Evolutionary conservation across 2,797 vertebrate species (phyloP).

Genomic region (Centropyge bicolor): DNA sequence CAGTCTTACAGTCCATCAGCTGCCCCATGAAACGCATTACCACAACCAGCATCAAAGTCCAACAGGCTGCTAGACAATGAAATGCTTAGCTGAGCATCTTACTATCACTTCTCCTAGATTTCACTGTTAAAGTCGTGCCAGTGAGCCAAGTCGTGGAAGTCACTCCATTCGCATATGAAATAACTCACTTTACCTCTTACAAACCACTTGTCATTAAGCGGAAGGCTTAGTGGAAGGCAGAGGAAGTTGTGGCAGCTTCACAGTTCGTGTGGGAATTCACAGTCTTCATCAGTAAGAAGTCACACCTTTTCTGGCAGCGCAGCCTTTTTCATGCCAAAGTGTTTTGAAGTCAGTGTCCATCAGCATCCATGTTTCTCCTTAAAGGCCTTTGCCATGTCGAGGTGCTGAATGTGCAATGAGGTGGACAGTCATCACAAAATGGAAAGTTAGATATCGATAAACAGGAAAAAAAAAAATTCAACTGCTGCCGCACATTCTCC

Average conservation of each 20-base stretch:
- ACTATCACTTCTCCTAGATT: neutral
- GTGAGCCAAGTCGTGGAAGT: constrained; percentile 1
- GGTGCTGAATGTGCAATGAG: constrained; percentile 6
- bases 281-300: constrained; percentile 17
- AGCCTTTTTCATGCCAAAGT: constrained; percentile 10
- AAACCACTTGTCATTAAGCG: neutral
- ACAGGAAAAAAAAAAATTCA: constrained; percentile 14
- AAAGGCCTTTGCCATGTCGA: neutral
- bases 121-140: neutral
- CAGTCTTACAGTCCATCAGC: neutral
- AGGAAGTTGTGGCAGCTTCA: constrained; percentile 23
- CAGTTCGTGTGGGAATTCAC: constrained; percentile 19
- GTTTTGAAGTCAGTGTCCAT: constrained; percentile 8
- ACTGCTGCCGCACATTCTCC: neutral
- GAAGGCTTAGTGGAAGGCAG: constrained; percentile 29
- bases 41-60: neutral
- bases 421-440: constrained; percentile 1
- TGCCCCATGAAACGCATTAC: neutral
- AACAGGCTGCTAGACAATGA: neutral
- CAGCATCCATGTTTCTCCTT: constrained; percentile 7
- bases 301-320: neutral
- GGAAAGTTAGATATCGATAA: constrained; percentile 2
- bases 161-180: constrained; percentile 18
- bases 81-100: neutral
- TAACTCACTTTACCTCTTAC: constrained; percentile 1